These are phyloP conservation scores for Rhynchotus rufescens DNA, from an alignment of 2,797 vertebrate species.

Conservation along the genomic window DNA sequence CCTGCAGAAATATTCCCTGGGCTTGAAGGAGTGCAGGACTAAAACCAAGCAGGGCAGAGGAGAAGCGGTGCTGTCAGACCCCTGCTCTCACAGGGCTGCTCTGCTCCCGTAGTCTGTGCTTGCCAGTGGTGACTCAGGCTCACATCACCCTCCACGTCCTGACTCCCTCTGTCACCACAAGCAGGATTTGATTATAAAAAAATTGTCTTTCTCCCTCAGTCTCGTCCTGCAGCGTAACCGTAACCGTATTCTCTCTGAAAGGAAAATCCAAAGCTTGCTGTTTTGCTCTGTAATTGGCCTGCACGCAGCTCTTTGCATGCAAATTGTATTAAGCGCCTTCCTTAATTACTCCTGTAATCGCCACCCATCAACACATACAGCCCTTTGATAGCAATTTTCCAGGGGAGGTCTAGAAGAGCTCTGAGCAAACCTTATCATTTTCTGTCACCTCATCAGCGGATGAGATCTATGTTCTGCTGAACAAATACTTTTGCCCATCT, in stretches of 20 bases:
- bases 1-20: background rate
- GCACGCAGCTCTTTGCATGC: background rate
- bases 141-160: background rate
- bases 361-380: background rate
- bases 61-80: background rate
- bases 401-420: background rate
- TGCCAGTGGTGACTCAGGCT: background rate
- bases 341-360: slow-evolving; percentile 19
- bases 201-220: background rate
- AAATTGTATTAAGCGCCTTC: background rate
- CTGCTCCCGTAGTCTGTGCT: background rate
- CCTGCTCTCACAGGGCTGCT: background rate
- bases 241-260: background rate
- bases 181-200: background rate
- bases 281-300: background rate
- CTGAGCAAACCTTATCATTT: background rate
- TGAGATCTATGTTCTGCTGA: slow-evolving; percentile 32
- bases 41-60: background rate
- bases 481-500: slow-evolving; percentile 41
- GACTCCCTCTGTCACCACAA: background rate
- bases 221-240: background rate
- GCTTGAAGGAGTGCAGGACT: background rate
- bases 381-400: background rate
- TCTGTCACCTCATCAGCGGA: slow-evolving; percentile 39
- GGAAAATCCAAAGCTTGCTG: background rate